Conservation (phyloP, 1,140 invertebrate genomes). For the Heliconius melpomene region DNA sequence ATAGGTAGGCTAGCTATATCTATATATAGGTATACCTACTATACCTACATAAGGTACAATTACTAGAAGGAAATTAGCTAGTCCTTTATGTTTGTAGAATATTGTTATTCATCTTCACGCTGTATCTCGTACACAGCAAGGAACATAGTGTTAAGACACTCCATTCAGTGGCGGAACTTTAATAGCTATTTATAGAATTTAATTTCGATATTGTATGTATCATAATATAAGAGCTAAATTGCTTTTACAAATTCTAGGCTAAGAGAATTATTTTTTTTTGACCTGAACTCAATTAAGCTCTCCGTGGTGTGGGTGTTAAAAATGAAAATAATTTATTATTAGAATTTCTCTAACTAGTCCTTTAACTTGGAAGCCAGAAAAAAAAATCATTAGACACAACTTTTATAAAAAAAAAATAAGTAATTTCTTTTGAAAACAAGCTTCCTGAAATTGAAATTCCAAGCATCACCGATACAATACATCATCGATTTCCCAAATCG, state of each 20-base stretch:
- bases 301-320: too few species aligned
- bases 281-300: too few species aligned
- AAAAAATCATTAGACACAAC: neutral
- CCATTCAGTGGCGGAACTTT: too few species aligned
- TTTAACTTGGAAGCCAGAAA: too few species aligned
- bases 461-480: neutral
- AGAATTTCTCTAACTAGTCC: too few species aligned
- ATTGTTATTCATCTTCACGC: neutral
- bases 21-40: neutral
- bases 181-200: neutral
- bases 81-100: neutral
- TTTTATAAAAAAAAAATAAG: neutral
- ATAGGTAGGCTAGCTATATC: neutral
- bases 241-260: neutral
- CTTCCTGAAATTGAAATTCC: neutral
- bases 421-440: neutral
- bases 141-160: too few species aligned
- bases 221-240: neutral
- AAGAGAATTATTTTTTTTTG: too few species aligned
- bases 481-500: conserved; percentile 30
- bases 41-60: too few species aligned
- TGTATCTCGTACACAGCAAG: too few species aligned
- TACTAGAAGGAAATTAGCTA: neutral
- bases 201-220: neutral
- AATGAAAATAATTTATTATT: too few species aligned